A percentile compares a stretch with the other conserved stretches of the same genome.
Evolutionary conservation across 2,797 vertebrate genomes (phyloP).

Genomic region (Hylomyscus alleni): DNA sequence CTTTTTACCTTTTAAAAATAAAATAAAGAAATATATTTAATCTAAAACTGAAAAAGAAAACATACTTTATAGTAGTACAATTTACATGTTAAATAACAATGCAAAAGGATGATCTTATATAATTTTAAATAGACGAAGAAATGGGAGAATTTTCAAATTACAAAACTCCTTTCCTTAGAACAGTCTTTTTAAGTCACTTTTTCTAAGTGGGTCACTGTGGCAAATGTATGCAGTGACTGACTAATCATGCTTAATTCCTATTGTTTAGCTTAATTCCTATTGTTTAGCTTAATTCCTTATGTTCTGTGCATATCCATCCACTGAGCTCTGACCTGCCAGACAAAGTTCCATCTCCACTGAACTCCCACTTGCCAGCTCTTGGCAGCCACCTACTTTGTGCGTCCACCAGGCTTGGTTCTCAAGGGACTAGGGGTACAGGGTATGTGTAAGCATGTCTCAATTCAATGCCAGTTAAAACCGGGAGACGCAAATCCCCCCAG

Average conservation of each 20-base stretch:
- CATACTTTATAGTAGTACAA: neutral
- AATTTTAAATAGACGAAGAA: neutral
- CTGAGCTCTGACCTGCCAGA: neutral
- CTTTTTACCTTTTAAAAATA: neutral
- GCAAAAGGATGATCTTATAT: neutral
- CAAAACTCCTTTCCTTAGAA: neutral
- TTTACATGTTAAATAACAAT: neutral
- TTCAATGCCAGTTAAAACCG: neutral
- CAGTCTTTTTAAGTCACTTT: neutral
- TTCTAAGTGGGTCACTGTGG: neutral
- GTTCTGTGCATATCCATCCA: neutral
- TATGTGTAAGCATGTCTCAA: neutral
- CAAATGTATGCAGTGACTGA: neutral
- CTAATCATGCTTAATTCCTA: neutral
- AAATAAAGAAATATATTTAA: neutral
- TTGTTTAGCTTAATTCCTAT: neutral
- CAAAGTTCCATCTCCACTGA: neutral
- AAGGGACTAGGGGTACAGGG: neutral
- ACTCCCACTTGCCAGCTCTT: neutral
- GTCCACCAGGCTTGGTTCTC: neutral
- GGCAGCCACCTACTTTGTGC: neutral
- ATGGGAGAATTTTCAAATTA: neutral
- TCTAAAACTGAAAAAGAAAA: neutral
- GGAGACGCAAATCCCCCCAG: neutral
- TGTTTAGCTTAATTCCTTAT: neutral